Conservation (phyloP, 2,113 vertebrate genomes). For the Arenaria interpres region DNA sequence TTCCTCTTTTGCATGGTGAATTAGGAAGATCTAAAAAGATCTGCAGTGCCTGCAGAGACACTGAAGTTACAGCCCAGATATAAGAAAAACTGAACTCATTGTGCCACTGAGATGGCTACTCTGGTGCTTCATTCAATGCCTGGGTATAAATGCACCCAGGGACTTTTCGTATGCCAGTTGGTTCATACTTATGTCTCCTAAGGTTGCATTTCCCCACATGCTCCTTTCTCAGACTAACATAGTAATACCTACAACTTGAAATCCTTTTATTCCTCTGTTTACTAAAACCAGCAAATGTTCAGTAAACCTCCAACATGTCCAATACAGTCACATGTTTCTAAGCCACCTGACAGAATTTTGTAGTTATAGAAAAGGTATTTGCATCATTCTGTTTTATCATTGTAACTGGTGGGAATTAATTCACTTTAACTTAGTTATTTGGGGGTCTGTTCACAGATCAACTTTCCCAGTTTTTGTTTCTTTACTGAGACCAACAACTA, state of each 20-base stretch:
- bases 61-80: neutral
- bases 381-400: neutral
- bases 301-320: neutral
- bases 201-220: neutral
- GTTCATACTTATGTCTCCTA: neutral
- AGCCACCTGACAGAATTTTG: neutral
- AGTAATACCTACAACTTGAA: neutral
- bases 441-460: neutral
- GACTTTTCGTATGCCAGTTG: neutral
- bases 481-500: neutral
- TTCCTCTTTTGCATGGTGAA: neutral
- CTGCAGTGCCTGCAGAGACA: neutral
- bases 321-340: neutral
- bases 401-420: neutral
- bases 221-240: neutral
- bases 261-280: neutral
- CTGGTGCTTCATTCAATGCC: neutral
- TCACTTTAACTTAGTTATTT: neutral
- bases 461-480: neutral
- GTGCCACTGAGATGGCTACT: neutral
- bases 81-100: neutral
- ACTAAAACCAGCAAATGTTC: neutral
- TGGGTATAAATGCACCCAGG: neutral
- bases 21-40: conserved; percentile 7
- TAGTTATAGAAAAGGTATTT: neutral